Evolutionary conservation across 2,113 vertebrate genomes (phyloP).

Genomic region (Garra rufa): DNA sequence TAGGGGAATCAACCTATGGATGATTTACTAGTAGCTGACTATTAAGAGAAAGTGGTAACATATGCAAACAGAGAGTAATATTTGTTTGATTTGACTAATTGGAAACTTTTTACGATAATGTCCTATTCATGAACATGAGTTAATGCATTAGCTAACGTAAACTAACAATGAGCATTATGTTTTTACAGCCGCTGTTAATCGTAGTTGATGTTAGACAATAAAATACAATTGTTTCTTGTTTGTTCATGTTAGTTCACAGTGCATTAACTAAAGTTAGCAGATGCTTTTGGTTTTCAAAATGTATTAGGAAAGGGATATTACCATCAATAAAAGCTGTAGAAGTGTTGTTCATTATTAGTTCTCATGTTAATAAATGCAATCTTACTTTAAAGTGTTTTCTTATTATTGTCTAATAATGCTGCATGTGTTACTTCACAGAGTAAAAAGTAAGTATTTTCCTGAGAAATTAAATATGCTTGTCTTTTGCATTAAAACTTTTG

Average conservation of each 20-base stretch:
- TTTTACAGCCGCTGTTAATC: background rate
- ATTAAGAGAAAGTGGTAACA: background rate
- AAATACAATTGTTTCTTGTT: background rate
- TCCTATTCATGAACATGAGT: background rate
- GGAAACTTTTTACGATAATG: background rate
- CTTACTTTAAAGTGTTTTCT: background rate
- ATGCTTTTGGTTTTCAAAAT: background rate
- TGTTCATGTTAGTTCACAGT: background rate
- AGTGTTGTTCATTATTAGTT: background rate
- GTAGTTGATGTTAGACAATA: background rate
- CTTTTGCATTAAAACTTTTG: background rate
- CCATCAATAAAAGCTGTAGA: background rate
- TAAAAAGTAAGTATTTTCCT: background rate
- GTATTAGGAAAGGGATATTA: background rate
- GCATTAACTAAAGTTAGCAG: background rate
- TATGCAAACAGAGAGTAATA: background rate
- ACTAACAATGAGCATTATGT: background rate
- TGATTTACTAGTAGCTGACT: background rate
- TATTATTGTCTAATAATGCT: background rate
- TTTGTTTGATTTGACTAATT: background rate
- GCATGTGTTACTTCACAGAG: background rate
- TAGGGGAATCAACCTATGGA: background rate
- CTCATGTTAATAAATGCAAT: background rate
- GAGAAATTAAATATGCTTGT: background rate
- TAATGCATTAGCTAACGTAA: background rate